These are phyloP conservation scores for Philantomba maxwellii DNA, from an alignment of 2,113 vertebrate species.

Conservation along the genomic window DNA sequence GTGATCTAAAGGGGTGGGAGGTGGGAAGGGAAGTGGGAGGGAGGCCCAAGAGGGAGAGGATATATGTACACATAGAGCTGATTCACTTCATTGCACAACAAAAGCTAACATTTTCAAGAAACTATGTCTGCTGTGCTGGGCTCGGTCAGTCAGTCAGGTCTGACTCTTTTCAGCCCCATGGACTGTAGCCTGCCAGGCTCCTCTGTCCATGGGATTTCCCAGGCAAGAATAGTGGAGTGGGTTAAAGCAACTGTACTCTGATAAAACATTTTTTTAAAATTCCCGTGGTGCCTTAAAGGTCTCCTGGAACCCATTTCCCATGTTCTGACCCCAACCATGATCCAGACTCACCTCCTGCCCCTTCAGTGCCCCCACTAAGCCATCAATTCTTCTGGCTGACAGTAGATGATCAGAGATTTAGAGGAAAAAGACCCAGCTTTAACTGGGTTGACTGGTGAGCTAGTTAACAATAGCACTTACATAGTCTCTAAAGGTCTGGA, in stretches of 20 bases:
- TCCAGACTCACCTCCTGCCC: not conserved
- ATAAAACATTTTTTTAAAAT: not conserved
- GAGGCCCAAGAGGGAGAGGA: not conserved
- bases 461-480: not conserved
- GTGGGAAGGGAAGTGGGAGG: not conserved
- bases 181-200: not conserved
- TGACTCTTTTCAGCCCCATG: not conserved
- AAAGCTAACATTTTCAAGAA: not conserved
- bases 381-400: not conserved
- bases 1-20: not conserved
- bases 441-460: not conserved
- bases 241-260: not conserved
- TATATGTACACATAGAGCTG: not conserved
- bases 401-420: not conserved
- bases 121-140: not conserved
- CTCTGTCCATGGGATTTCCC: not conserved
- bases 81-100: not conserved
- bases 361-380: not conserved
- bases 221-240: not conserved
- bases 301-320: not conserved
- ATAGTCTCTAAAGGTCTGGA: not conserved
- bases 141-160: not conserved
- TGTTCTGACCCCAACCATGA: not conserved
- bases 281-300: not conserved
- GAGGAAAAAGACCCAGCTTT: not conserved